Evolutionary conservation across 2,797 vertebrate species (phyloP).

Genomic region (Cynodonichthys magdalenae): DNA sequence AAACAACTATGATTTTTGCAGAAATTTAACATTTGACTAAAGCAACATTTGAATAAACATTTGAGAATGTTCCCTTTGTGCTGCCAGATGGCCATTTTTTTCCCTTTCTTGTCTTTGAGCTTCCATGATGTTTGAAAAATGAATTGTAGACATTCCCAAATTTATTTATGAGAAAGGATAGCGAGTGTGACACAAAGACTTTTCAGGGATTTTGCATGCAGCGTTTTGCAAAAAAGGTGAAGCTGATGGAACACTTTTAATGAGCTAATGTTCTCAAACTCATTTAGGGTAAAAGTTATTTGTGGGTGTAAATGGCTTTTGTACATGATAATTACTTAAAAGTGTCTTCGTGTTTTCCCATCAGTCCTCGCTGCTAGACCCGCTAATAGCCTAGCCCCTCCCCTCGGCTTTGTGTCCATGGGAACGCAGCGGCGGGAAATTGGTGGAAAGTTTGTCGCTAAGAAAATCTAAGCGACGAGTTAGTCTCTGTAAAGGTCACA

Average conservation of each 20-base stretch:
- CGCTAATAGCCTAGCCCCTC: slow-evolving; percentile 26
- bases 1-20: background rate
- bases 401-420: slow-evolving; percentile 30
- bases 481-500: slow-evolving; percentile 70
- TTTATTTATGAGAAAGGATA: slow-evolving; percentile 29
- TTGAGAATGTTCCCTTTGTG: slow-evolving; percentile 4
- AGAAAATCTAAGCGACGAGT: slow-evolving; percentile 62
- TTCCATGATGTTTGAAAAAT: slow-evolving; percentile 26
- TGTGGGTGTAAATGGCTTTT: slow-evolving; percentile 38
- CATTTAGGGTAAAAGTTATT: slow-evolving; percentile 34
- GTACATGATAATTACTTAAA: slow-evolving; percentile 34
- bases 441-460: slow-evolving; percentile 42
- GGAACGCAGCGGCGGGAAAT: slow-evolving; percentile 37
- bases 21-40: slow-evolving; percentile 12
- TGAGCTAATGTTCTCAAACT: slow-evolving; percentile 32
- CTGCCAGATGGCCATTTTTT: slow-evolving; percentile 26
- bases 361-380: slow-evolving; percentile 29
- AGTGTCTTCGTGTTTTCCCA: slow-evolving; percentile 27
- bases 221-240: slow-evolving; percentile 25
- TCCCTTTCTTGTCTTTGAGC: slow-evolving; percentile 7
- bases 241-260: slow-evolving; percentile 30
- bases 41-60: slow-evolving; percentile 22
- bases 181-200: slow-evolving; percentile 12
- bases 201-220: slow-evolving; percentile 2
- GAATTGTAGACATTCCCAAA: slow-evolving; percentile 18